Conservation (phyloP, 2,888 invertebrate genomes). For the Punctoribates punctum region DNA sequence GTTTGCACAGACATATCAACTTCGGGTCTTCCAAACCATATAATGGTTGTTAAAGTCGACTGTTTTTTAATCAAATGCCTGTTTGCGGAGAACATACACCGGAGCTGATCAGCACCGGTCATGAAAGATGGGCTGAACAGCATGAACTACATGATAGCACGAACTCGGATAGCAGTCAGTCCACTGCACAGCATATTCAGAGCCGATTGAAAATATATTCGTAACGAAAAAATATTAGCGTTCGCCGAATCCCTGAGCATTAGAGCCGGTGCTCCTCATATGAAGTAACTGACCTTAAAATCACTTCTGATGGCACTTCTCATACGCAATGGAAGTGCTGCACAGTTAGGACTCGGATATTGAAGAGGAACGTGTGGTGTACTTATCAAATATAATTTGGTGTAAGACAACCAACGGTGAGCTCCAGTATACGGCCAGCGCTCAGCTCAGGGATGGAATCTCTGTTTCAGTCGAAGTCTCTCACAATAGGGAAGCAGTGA, state of each 20-base stretch:
- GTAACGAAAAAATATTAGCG: not conserved
- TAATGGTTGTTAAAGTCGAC: not conserved
- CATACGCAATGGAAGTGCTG: not conserved
- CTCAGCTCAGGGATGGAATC: not conserved
- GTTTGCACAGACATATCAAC: not conserved
- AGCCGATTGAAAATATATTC: not conserved
- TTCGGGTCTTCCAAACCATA: not conserved
- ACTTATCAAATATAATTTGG: not conserved
- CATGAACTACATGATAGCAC: constrained; percentile 20
- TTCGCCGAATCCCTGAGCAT: not conserved
- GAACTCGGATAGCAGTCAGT: constrained; percentile 1
- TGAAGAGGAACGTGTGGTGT: not conserved
- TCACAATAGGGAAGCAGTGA: constrained; percentile 15
- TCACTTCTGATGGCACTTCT: constrained; percentile 6
- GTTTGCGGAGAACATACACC: not conserved
- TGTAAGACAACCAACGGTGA: constrained; percentile 25
- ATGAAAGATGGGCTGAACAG: constrained; percentile 26
- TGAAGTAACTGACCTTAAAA: constrained; percentile 22
- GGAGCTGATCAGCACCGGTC: constrained; percentile 9
- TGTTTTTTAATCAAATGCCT: constrained; percentile 4
- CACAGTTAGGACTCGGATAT: not conserved
- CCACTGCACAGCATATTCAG: not conserved
- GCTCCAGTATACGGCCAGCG: not conserved
- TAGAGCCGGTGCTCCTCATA: not conserved
- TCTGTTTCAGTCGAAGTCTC: not conserved